Percentiles rank a stretch among this genome's conserved stretches.
Evolutionary conservation across 2,888 invertebrate species (phyloP).

Genomic region (Lamproptera curius): DNA sequence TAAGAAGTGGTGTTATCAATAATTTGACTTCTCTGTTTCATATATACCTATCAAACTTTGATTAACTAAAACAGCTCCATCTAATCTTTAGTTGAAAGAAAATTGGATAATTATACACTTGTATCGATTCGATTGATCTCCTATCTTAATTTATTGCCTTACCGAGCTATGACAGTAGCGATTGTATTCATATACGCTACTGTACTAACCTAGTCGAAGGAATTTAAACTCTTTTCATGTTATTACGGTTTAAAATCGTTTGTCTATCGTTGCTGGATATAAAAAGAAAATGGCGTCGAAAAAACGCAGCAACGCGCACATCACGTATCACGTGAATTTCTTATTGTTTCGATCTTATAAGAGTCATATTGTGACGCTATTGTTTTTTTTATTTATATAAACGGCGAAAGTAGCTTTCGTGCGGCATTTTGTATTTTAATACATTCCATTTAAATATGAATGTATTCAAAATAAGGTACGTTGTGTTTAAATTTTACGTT

Average conservation of each 20-base stretch:
- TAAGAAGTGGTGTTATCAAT: too few relatives aligned
- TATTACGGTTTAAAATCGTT: slow-evolving; percentile 5
- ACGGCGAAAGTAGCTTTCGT: slow-evolving; percentile 4
- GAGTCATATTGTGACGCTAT: slow-evolving; percentile 3
- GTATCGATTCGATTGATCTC: too few relatives aligned
- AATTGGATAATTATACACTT: too few relatives aligned
- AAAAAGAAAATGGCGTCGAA: slow-evolving; percentile 16
- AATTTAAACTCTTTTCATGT: too few relatives aligned
- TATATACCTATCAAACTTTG: too few relatives aligned
- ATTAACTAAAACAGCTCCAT: too few relatives aligned
- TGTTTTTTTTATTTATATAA: not conserved
- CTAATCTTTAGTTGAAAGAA: too few relatives aligned
- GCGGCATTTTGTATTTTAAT: too few relatives aligned
- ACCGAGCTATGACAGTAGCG: not conserved
- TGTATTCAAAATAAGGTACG: not conserved
- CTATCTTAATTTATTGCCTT: not conserved
- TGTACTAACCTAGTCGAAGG: too few relatives aligned
- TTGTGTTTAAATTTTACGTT: too few relatives aligned
- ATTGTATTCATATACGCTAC: not conserved
- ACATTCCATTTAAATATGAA: too few relatives aligned
- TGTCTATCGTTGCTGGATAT: not conserved
- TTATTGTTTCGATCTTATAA: slow-evolving; percentile 10
- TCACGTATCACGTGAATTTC: slow-evolving; percentile 12
- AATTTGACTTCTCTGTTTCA: too few relatives aligned
- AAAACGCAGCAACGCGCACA: slow-evolving; percentile 4